Base-by-base conservation (phyloP, 2,888 invertebrate genomes). In the Zaprionus obscuricornis region DNA sequence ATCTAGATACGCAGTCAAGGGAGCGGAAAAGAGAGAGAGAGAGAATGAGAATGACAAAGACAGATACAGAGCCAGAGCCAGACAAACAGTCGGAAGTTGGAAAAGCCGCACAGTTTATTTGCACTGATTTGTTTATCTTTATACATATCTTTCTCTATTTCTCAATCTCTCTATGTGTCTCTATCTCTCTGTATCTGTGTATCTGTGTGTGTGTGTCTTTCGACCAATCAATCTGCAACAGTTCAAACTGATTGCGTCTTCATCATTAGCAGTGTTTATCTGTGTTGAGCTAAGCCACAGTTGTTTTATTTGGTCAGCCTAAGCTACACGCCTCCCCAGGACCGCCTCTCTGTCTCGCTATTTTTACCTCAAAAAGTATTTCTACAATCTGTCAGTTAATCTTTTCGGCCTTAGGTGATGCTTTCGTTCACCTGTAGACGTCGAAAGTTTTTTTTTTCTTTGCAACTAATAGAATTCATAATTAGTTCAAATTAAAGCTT, bases 221-320 rank as follows among this genome's bases (percentile, higher is more conserved):
- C 8, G 37, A 13, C 22, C 60, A 63, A 63, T 63, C 62, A 63
- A 42, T 47, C 27, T 47, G 40, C 22, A 36, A 43, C 51, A 27
- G 54, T 60, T 33, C 50, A 17, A 22, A 54, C 66, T 82, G 59
- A 82, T 64, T 81, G 54, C 39, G 20, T 20, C 13, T n/a, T 22
- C 26, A 43, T 54, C 33, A 69, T 54, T 69, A 65, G 14, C 36
- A 17, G 20, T 22, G 45, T 49, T 45, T 59, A 47, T 46, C 49
- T 33, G n/a, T n/a, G n/a, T n/a, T n/a, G n/a, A 11, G n/a, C 14
- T 2, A 18, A 50, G 57, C 20, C 45, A 37, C 52, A 62, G 54
- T 46, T 54, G 42, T 20, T 47, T 46, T n/a, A n/a, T n/a, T n/a
- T n/a, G n/a, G n/a, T n/a, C n/a, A n/a, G n/a, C n/a, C n/a, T n/a